Base-by-base conservation (phyloP, 2,888 invertebrate species). In the Agrotis ipsilon region DNA sequence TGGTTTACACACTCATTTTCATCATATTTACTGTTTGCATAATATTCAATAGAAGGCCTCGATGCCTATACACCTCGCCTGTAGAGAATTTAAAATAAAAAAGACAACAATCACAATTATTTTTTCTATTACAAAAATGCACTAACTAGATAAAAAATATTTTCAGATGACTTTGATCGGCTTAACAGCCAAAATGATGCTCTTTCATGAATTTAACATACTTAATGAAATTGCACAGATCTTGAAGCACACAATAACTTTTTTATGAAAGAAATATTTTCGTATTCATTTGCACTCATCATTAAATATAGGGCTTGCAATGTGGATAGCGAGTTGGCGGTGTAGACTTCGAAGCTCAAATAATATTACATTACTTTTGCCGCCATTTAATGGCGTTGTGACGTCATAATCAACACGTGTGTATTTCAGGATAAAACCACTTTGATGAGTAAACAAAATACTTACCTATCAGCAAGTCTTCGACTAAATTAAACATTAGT, bases 401-500 rank as follows among this genome's bases (percentile, higher is more conserved):
- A 73, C 43, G 54, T 71, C 45, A 63, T 43, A 24, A 61, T 57
- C 9, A 57, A 51, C 55, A 69, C 18, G 13, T 68, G 24, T 55
- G 43, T 61, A 46, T 75, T 70, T 72, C 72, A 65, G 24, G 65
- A 80, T 63, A 52, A 73, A 64, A 58, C 54, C 32, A 55, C 63
- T 68, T 49, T 62, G 69, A 68, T 62, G 60, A 76, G 54, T 69
- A 70, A 79, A 77, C 46, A 72, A 64, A 73, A 77, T 67, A 78
- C 49, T 72, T 76, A 78, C 55, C 67, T 78, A 78, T 80, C 75
- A 79, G 75, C 66, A 81, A 79, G 80, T 84, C 79, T 84, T 86
- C 78, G 78, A 80, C 73, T 82, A 80, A 82, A 86, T 70, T 74
- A 79, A 83, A 82, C 63, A 86, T 78, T 87, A 90, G 88, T 88